phyloP scores from a whole-genome alignment of 1,140 invertebrate species.

The Drosophila repleta region DNA sequence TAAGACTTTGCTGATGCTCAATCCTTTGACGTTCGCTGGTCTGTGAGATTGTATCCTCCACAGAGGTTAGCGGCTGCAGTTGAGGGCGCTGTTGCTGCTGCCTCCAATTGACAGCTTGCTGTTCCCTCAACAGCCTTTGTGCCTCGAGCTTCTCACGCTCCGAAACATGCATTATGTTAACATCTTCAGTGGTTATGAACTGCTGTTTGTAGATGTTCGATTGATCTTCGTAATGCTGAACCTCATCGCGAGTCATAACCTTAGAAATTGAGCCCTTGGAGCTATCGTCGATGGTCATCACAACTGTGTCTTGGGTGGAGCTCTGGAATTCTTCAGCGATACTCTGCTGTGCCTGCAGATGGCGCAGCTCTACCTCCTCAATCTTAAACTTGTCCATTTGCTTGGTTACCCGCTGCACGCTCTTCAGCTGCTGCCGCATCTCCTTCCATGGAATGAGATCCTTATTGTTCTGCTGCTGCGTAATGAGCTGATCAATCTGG shows the following conservation, averaged over 20 bases:
- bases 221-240: slow-evolving; percentile 72
- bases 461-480: slow-evolving; percentile 67
- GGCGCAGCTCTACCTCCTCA: slow-evolving; percentile 76
- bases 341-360: slow-evolving; percentile 61
- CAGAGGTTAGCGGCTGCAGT: slow-evolving; percentile 65
- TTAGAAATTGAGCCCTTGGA: slow-evolving; percentile 79
- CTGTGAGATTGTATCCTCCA: slow-evolving; percentile 80
- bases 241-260: slow-evolving; percentile 57
- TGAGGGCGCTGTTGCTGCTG: slow-evolving; percentile 64
- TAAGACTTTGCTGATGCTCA: slow-evolving; percentile 57
- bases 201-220: slow-evolving; percentile 66
- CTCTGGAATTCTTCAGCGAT: slow-evolving; percentile 58
- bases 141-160: slow-evolving; percentile 75
- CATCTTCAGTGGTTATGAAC: slow-evolving; percentile 76
- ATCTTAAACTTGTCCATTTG: slow-evolving; percentile 82
- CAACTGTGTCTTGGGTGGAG: slow-evolving; percentile 50
- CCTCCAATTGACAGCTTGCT: slow-evolving; percentile 79
- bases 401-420: slow-evolving; percentile 75
- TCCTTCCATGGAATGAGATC: slow-evolving; percentile 80
- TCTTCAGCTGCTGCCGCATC: slow-evolving; percentile 81
- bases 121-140: slow-evolving; percentile 62
- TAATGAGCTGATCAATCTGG: slow-evolving; percentile 79
- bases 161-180: slow-evolving; percentile 71
- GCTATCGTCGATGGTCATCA: slow-evolving; percentile 68
- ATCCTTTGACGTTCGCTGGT: slow-evolving; percentile 56